These are phyloP conservation scores for Sinhomidia bicolor DNA, from an alignment of 2,888 invertebrate genomes.

Conservation along the genomic window DNA sequence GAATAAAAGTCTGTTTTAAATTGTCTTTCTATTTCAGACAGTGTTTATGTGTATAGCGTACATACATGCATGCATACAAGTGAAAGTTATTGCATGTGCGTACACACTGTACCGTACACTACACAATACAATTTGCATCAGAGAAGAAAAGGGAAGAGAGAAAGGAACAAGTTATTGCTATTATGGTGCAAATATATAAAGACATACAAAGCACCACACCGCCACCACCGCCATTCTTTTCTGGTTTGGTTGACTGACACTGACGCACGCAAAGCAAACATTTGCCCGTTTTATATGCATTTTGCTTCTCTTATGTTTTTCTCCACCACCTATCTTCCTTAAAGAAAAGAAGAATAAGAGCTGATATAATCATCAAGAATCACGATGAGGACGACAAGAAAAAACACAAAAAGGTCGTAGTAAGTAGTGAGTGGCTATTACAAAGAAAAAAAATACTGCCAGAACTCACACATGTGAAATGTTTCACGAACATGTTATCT, in stretches of 20 bases:
- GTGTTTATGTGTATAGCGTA: neutral
- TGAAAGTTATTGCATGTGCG: conserved; percentile 36
- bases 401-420: too few relatives aligned
- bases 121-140: conserved; percentile 25
- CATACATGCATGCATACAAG: too few relatives aligned
- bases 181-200: conserved; percentile 18
- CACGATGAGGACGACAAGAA: neutral
- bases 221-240: too few relatives aligned
- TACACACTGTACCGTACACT: conserved; percentile 17
- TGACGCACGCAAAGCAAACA: conserved; percentile 56
- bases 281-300: conserved; percentile 39
- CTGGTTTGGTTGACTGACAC: conserved; percentile 44
- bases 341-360: too few relatives aligned
- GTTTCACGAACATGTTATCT: conserved; percentile 6
- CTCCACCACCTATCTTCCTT: neutral
- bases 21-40: neutral
- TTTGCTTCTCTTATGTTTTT: neutral
- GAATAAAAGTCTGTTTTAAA: neutral
- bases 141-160: conserved; percentile 4
- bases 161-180: too few relatives aligned
- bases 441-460: neutral
- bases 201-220: neutral
- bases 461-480: neutral
- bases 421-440: too few relatives aligned
- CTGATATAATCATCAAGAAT: conserved; percentile 15